Base-by-base conservation (phyloP, 2,888 invertebrate species). In the Frankliniella intonsa region DNA sequence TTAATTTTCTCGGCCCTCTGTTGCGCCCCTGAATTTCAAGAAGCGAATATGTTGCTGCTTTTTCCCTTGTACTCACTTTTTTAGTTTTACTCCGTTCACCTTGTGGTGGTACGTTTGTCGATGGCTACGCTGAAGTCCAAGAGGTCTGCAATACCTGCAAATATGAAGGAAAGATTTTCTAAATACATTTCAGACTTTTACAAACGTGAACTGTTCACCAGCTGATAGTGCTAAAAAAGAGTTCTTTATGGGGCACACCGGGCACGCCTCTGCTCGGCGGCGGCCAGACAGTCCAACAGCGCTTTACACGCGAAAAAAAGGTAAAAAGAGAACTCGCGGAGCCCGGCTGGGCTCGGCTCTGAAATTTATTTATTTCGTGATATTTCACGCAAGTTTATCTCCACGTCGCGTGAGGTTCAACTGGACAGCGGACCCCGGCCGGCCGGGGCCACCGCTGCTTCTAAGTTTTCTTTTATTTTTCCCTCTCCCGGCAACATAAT, bases 321-420 rank as follows among this genome's bases (percentile, higher is more conserved):
- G 69, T n/a, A 22, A 12, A 10, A 76, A 76, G 38, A 38, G 38
- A 38, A 38, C 38, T 38, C 38, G 38, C 38, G 38, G 38, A 38
- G 38, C 38, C 38, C 38, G 38, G 38, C 38, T 38, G 38, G 17
- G 55, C 55, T 14, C 55, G 69, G n/a, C 69, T 76, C 22, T 76
- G 69, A 76, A 76, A 22, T 76, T 76, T 76, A 76, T 76, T 76
- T 76, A 76, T 76, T 76, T 76, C 69, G 69, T 76, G 69, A 76
- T 76, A 76, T 76, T 76, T 76, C 69, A 76, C 69, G 69, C 69
- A 76, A 25, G 69, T 76, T 76, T 76, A 76, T 76, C 10, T 76
- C 25, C 69, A 76, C 69, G 69, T 76, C 69, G 69, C 69, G 69
- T 76, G 69, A 76, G 69, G 69, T 12, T 25, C 11, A 25, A 76